Percentiles rank a stretch among this genome's conserved stretches.
Evolutionary conservation across 2,888 invertebrate genomes (phyloP).

Genomic region (Sphinx pinastri): DNA sequence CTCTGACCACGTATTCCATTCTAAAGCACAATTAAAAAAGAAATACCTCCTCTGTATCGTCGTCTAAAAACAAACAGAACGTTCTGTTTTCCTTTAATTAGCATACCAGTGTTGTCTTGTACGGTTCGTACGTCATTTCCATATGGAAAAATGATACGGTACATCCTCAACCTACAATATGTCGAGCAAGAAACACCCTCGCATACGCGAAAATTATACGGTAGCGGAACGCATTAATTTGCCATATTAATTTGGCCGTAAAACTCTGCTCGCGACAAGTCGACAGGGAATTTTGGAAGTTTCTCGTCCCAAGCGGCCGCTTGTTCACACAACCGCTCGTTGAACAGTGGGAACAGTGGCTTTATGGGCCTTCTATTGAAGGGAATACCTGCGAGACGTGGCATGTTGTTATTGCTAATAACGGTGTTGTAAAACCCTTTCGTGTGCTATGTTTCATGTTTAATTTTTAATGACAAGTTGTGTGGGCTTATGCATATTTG

Average conservation of each 20-base stretch:
- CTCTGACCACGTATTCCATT: slow-evolving; percentile 28
- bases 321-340: slow-evolving; percentile 78
- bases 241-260: slow-evolving; percentile 85
- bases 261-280: slow-evolving; percentile 83
- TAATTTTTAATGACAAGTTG: slow-evolving; percentile 36
- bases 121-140: slow-evolving; percentile 77
- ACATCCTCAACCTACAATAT: slow-evolving; percentile 58
- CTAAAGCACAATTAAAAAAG: slow-evolving; percentile 40
- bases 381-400: slow-evolving; percentile 61
- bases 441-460: slow-evolving; percentile 49
- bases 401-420: slow-evolving; percentile 72
- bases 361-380: slow-evolving; percentile 72
- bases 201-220: slow-evolving; percentile 80
- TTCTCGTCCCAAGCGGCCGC: slow-evolving; percentile 77
- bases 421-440: slow-evolving; percentile 62
- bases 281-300: slow-evolving; percentile 76
- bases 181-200: slow-evolving; percentile 72
- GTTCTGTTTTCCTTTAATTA: slow-evolving; percentile 82
- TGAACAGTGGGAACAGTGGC: slow-evolving; percentile 50
- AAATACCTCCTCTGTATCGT: slow-evolving; percentile 54
- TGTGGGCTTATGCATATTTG: not conserved
- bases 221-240: slow-evolving; percentile 82
- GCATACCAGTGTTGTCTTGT: slow-evolving; percentile 82
- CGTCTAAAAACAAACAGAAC: slow-evolving; percentile 69
- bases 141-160: slow-evolving; percentile 82